Percentiles rank a stretch among this genome's conserved stretches.
phyloP scores from a whole-genome alignment of 2,888 invertebrate genomes.

The Sesia apiformis region DNA sequence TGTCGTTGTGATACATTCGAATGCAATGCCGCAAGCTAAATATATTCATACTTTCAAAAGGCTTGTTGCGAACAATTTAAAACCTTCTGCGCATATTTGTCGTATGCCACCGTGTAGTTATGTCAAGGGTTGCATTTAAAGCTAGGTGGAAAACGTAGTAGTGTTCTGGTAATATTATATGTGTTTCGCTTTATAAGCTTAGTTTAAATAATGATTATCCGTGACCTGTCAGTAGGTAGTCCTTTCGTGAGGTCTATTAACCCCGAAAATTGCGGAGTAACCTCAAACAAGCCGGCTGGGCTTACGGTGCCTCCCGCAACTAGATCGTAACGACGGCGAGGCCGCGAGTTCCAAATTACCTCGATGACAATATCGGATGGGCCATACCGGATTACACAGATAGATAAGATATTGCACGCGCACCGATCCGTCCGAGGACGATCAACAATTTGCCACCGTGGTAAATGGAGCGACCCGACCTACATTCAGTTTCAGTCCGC shows the following conservation, averaged over 20 bases:
- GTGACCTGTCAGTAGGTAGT: conserved; percentile 8
- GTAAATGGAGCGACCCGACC: conserved; percentile 68
- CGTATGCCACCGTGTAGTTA: too few species aligned
- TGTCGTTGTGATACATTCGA: background rate
- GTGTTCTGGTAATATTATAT: too few species aligned
- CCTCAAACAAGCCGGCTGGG: conserved; percentile 5
- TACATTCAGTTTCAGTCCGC: conserved; percentile 56
- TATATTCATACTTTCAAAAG: background rate
- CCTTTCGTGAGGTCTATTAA: conserved; percentile 10
- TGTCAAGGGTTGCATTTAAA: too few species aligned
- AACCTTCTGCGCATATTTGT: too few species aligned
- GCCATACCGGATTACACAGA: conserved; percentile 13
- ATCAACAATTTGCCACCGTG: conserved; percentile 63
- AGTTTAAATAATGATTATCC: conserved; percentile 1
- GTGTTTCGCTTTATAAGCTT: too few species aligned
- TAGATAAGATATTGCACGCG: conserved; percentile 61
- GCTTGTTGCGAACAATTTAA: too few species aligned
- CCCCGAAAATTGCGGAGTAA: conserved; percentile 8
- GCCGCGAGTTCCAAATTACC: conserved; percentile 11
- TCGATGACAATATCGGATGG: conserved; percentile 15
- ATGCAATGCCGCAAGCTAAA: conserved; percentile 1
- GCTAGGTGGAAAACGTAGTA: too few species aligned
- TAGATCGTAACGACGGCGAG: conserved; percentile 17
- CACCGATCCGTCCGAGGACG: conserved; percentile 58
- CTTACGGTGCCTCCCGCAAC: conserved; percentile 13